phyloP scores from a whole-genome alignment of 1,140 invertebrate genomes.

The Leptopilina clavipes region DNA sequence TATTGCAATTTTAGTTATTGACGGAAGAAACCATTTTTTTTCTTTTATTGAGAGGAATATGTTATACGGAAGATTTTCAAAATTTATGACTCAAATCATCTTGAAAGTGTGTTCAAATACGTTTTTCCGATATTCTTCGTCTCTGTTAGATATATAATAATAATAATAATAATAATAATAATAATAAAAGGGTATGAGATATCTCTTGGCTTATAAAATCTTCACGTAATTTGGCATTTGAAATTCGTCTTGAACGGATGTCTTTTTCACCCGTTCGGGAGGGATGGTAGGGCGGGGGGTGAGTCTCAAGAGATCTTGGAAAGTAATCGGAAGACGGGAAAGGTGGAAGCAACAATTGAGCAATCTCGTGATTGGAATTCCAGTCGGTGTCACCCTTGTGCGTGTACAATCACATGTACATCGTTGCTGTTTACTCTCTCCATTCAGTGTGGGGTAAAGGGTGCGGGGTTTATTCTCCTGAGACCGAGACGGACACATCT shows the following conservation, averaged over 20 bases:
- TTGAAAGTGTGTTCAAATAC: not conserved
- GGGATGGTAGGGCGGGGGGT: no score
- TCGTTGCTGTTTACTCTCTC: conserved; percentile 50
- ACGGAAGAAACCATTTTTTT: no score
- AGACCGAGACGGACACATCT: conserved; percentile 53
- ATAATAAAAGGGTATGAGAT: no score
- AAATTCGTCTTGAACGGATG: conserved; percentile 22
- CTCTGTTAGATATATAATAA: not conserved
- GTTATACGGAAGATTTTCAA: no score
- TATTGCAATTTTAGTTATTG: no score
- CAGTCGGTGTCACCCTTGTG: conserved; percentile 52
- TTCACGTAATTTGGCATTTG: conserved; percentile 31
- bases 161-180: no score
- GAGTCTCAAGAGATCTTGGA: conserved; percentile 44
- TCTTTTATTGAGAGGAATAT: no score
- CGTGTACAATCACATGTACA: conserved; percentile 55
- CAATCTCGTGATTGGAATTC: conserved; percentile 69
- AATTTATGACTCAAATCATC: not conserved
- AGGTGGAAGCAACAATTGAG: conserved; percentile 65
- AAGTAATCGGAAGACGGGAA: conserved; percentile 48
- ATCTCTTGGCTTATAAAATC: not conserved
- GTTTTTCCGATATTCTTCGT: not conserved
- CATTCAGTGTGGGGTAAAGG: no score
- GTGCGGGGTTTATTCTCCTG: conserved; percentile 49
- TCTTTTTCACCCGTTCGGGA: conserved; percentile 30